phyloP scores from a whole-genome alignment of 2,888 invertebrate species.

The Cephus pulcher region DNA sequence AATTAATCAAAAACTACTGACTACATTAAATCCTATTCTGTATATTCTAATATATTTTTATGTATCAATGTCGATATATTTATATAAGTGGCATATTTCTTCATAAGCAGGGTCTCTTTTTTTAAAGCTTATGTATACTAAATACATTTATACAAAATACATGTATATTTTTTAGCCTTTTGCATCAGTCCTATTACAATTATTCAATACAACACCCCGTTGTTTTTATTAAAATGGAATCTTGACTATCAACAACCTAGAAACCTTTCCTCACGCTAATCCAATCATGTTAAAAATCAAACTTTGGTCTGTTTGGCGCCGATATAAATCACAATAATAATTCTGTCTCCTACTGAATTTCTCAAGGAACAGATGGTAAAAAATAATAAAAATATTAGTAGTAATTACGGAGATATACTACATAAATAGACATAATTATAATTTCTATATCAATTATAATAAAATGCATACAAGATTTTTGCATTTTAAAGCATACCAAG shows the following conservation, averaged over 20 bases:
- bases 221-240: constrained; percentile 8
- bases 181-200: not conserved
- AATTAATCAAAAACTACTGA: not conserved
- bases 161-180: not conserved
- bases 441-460: not conserved
- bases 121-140: constrained; percentile 6
- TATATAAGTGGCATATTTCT: not conserved
- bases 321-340: not conserved
- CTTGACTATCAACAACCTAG: not conserved
- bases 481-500: not conserved
- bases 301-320: not conserved
- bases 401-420: not conserved
- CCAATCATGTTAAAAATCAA: not conserved
- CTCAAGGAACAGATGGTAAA: not conserved
- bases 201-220: constrained; percentile 25
- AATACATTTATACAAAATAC: not conserved
- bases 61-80: not conserved
- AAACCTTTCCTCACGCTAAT: not conserved
- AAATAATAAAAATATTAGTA: not conserved
- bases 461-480: not conserved
- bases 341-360: not conserved
- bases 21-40: not conserved
- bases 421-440: not conserved
- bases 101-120: not conserved
- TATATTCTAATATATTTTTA: not conserved